phyloP scores from a whole-genome alignment of 2,113 vertebrate species.

The Burhinus oedicnemus region DNA sequence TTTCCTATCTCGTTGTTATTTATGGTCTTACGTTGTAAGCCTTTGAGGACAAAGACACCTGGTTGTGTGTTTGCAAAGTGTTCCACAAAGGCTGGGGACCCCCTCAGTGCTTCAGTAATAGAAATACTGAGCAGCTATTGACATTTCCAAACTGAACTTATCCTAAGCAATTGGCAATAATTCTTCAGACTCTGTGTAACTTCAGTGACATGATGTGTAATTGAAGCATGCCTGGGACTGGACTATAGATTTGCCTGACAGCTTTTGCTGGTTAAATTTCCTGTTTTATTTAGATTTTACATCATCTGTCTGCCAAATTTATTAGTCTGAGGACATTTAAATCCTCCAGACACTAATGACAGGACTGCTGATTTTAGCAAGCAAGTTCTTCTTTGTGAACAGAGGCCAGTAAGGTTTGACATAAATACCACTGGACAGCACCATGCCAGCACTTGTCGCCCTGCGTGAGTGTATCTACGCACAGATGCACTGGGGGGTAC shows the following conservation, averaged over 20 bases:
- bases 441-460: background rate
- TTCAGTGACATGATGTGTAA: background rate
- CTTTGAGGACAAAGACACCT: background rate
- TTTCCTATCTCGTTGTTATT: background rate
- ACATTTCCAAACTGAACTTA: background rate
- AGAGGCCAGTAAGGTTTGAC: background rate
- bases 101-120: background rate
- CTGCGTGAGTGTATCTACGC: background rate
- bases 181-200: background rate
- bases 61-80: background rate
- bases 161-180: background rate
- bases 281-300: background rate
- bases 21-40: background rate
- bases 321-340: background rate
- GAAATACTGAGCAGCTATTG: background rate
- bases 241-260: background rate
- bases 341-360: background rate
- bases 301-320: background rate
- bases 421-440: background rate
- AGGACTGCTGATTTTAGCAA: background rate
- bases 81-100: background rate
- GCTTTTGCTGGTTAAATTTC: constrained; percentile 28
- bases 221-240: background rate
- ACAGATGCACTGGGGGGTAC: fast-evolving
- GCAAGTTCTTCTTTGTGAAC: background rate